phyloP scores from a whole-genome alignment of 2,113 vertebrate species.

The Clarias gariepinus region DNA sequence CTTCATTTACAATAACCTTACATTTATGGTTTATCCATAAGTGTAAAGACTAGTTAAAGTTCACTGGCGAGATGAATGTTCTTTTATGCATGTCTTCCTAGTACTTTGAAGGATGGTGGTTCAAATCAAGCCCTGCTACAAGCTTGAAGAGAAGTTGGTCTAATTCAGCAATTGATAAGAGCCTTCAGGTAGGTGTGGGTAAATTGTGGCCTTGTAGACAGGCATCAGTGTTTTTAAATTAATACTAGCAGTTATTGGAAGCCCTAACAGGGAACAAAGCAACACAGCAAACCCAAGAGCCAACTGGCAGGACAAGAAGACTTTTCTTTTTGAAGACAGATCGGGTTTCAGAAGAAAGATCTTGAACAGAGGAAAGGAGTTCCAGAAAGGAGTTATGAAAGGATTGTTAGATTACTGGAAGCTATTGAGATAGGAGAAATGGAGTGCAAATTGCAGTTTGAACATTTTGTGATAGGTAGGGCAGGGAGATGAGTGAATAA shows the following conservation, averaged over 20 bases:
- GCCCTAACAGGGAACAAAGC: not conserved
- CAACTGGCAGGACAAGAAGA: too few relatives aligned
- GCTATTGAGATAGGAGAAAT: not conserved
- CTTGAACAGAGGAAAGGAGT: not conserved
- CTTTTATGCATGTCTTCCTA: not conserved
- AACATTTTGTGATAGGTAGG: not conserved
- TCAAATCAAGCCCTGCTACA: not conserved
- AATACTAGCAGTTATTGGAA: not conserved
- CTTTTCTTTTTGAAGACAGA: too few relatives aligned
- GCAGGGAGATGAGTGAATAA: not conserved
- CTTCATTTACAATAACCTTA: not conserved
- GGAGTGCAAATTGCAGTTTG: too few relatives aligned
- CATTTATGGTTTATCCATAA: not conserved
- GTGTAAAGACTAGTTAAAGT: not conserved
- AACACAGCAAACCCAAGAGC: not conserved
- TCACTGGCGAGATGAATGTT: not conserved
- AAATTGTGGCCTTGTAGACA: not conserved
- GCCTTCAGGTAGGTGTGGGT: not conserved
- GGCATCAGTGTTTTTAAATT: not conserved
- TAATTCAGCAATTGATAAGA: not conserved
- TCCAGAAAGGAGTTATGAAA: not conserved
- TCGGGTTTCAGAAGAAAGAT: not conserved
- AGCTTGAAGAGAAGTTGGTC: not conserved
- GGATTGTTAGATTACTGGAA: not conserved
- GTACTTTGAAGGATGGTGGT: not conserved